Evolutionary conservation across 1,140 invertebrate genomes (phyloP), one percentile per base, ranked within the genome.

Genomic region (Trichonephila inaurata): DNA sequence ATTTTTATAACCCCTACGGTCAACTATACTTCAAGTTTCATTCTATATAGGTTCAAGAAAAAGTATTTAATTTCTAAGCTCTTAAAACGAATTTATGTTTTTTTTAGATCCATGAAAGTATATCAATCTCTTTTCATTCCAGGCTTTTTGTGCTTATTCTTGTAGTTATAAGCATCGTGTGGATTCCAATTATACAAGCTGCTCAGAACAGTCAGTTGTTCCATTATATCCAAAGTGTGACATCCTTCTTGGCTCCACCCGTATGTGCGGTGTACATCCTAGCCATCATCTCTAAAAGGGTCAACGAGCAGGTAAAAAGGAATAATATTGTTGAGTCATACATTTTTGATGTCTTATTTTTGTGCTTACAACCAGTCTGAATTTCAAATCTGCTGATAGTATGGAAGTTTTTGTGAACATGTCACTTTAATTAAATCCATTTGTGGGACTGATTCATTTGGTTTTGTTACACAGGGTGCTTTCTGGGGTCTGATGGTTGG

Each of bases 201-300:
- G 95, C 95, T 81, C 96, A 96, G 94, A 96, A 96, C 21, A 96
- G 96, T 44, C 96, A 97, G 94, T 95, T 97, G 0, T 97, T 96
- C 94, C 95, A 96, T 64, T 97, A 97, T 94, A 96, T 97, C 14
- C 96, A 97, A 94, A 95, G 95, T 81, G 95, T 97, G 21, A 95
- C 96, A n/a, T 95, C 95, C 44, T 96, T 96, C 94, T 94, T 96
- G n/a, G 95, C 96, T 0, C 96, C 96, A 14, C 96, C 96, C 4
- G 96, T 97, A 69, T 96, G 96, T 58, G 95, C 95, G 19, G 95
- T 96, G 21, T 97, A 96, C 94, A 94, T 96, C 16, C 82, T 96
- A 28, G 96, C 96, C 0, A 95, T 97, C 10, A 87, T 96, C 3
- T 96, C 96, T 94, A 95, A 95, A 24, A 94, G 96, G 87, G 95